phyloP scores from a whole-genome alignment of 2,113 vertebrate species.

The Plectropomus leopardus region DNA sequence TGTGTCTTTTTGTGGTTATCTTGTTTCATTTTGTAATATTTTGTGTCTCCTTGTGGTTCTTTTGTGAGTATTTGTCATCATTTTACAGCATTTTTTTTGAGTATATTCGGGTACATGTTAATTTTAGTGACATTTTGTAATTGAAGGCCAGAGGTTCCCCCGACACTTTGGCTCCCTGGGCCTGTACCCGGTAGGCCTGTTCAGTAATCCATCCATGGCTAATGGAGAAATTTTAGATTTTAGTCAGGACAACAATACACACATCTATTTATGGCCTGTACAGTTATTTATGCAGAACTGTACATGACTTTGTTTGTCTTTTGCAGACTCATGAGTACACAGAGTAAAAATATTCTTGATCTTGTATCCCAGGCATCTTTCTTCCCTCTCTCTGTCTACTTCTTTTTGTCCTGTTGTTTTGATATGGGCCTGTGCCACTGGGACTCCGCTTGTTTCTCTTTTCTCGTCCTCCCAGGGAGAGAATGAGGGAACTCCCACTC shows the following conservation, averaged over 20 bases:
- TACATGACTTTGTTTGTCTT: constrained; percentile 42
- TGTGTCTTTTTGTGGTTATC: too few relatives aligned
- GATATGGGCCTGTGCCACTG: constrained; percentile 45
- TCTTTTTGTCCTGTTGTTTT: constrained; percentile 52
- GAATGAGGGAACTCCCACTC: constrained; percentile 65
- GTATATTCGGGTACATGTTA: too few relatives aligned
- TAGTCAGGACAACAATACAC: background rate
- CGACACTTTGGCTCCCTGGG: too few relatives aligned
- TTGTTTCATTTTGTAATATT: too few relatives aligned
- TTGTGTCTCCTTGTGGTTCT: too few relatives aligned
- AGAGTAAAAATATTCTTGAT: constrained; percentile 11
- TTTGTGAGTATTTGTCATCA: too few relatives aligned
- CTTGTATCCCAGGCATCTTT: constrained; percentile 10
- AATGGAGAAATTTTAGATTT: background rate
- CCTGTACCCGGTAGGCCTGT: too few relatives aligned
- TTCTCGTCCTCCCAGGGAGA: constrained; percentile 14
- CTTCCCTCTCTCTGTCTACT: constrained; percentile 17
- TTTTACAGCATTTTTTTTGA: too few relatives aligned
- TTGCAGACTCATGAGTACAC: constrained; percentile 27
- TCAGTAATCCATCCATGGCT: background rate
- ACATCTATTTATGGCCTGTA: background rate
- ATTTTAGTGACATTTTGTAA: too few relatives aligned
- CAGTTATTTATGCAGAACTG: constrained; percentile 2
- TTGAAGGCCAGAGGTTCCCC: too few relatives aligned
- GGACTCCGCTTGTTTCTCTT: constrained; percentile 60